Evolutionary conservation across 2,888 invertebrate genomes (phyloP).

Genomic region (Coelogynopora nodosa): DNA sequence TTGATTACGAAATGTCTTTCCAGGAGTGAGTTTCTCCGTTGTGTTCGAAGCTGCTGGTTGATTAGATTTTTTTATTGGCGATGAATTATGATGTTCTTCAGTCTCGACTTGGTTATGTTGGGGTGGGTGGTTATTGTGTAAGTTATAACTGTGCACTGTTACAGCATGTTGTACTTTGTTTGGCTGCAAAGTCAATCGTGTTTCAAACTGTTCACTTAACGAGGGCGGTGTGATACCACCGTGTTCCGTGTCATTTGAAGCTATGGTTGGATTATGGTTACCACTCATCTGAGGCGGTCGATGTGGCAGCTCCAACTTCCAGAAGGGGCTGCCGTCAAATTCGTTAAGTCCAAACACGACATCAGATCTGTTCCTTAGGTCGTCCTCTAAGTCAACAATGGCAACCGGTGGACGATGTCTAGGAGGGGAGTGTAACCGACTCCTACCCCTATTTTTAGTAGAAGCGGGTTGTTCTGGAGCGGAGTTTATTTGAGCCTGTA

Average conservation of each 20-base stretch:
- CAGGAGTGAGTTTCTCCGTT: neutral
- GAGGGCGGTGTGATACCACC: neutral
- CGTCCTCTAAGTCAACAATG: neutral
- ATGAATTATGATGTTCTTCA: neutral
- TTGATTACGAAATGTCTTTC: neutral
- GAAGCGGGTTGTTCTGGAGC: neutral
- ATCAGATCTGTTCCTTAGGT: neutral
- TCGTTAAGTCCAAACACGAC: neutral
- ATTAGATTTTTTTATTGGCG: neutral
- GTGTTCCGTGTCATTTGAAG: neutral
- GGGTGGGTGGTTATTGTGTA: neutral
- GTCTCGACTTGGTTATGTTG: neutral
- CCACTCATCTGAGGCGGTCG: neutral
- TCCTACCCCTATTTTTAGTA: neutral
- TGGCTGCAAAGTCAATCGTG: neutral
- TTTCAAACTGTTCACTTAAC: neutral
- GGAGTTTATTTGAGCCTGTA: neutral
- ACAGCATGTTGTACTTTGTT: neutral
- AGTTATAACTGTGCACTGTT: neutral
- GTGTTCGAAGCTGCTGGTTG: neutral
- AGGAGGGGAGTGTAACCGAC: neutral
- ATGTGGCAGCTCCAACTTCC: neutral
- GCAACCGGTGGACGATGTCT: neutral
- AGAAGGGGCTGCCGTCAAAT: neutral
- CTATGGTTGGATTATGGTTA: neutral